Evolutionary conservation across 1,140 invertebrate genomes (phyloP).

Genomic region (Sarcophaga bullata): DNA sequence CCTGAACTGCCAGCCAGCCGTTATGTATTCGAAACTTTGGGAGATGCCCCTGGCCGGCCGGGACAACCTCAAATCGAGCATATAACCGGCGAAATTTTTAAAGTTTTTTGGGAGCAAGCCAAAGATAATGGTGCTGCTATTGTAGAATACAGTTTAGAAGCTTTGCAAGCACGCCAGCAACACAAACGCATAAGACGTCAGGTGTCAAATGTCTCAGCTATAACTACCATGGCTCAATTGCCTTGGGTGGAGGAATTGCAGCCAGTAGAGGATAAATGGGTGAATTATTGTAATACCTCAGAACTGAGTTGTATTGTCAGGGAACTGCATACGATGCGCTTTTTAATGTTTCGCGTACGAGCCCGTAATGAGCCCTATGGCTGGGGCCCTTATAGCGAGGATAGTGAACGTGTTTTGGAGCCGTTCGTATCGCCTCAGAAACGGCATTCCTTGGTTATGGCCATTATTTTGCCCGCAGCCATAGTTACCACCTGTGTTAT

Average conservation of each 20-base stretch:
- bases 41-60: conserved; percentile 74
- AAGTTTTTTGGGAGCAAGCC: conserved; percentile 78
- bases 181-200: conserved; percentile 27
- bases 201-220: background rate
- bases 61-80: conserved; percentile 74
- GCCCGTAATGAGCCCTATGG: conserved; percentile 81
- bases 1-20: conserved; percentile 72
- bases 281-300: conserved; percentile 82
- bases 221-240: background rate
- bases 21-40: conserved; percentile 80
- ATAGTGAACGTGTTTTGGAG: conserved; percentile 69
- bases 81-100: conserved; percentile 73
- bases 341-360: conserved; percentile 77
- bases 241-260: conserved; percentile 55
- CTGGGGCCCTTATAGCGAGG: conserved; percentile 76
- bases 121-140: conserved; percentile 74
- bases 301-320: conserved; percentile 82
- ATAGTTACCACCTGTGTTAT: conserved; percentile 64
- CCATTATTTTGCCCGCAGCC: conserved; percentile 69
- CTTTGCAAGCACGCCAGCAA: conserved; percentile 55
- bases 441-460: conserved; percentile 67
- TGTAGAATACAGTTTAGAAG: conserved; percentile 72
- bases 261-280: conserved; percentile 72
- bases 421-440: conserved; percentile 59
- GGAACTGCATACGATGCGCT: conserved; percentile 74